Evolutionary conservation across 2,113 vertebrate genomes (phyloP), one percentile per base, ranked within the genome.

Genomic region (Oxygymnocypris stewartii): DNA sequence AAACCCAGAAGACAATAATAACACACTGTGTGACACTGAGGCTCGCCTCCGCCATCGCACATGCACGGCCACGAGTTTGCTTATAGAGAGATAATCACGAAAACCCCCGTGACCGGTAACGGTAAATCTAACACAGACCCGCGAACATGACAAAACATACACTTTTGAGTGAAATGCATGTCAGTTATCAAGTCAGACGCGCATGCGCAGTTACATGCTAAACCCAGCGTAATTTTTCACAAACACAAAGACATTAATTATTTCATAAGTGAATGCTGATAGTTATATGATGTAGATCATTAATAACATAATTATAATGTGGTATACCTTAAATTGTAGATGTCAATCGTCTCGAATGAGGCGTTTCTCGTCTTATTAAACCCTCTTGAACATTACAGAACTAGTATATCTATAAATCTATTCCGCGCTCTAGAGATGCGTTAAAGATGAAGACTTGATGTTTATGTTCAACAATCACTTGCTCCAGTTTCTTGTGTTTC

Each of bases 381-480:
- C 37, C 65, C 83, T 65, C 6, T 2, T 40, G 23, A 79, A 54
- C 4, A 78, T 42, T 4, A 54, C 3, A 3, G 28, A 6, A 18
- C 0, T 2, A 14, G 23, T 16, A 54, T 9, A 18, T 75, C 54
- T 11, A 25, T 44, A 25, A 25, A 31, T 74, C 57, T 16, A 44
- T 9, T 13, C 6, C 16, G 23, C n/a, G 10, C 7, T n/a, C 44
- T 51, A 4, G 18, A 49, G 37, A 54, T 11, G 18, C 4, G 8
- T 63, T 5, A n/a, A 69, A 0, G 1, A 18, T 7, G 11, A 18
- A 11, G 16, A 49, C 8, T 4, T 10, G 23, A 4, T 83, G n/a
- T 86, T 77, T 79, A 82, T 77, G 44, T 84, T 75, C 57, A 23
- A 82, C 3, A 59, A 59, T 84, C 69, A 54, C 69, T 59, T 84